phyloP scores from a whole-genome alignment of 2,113 vertebrate species.

The Catagonus wagneri region DNA sequence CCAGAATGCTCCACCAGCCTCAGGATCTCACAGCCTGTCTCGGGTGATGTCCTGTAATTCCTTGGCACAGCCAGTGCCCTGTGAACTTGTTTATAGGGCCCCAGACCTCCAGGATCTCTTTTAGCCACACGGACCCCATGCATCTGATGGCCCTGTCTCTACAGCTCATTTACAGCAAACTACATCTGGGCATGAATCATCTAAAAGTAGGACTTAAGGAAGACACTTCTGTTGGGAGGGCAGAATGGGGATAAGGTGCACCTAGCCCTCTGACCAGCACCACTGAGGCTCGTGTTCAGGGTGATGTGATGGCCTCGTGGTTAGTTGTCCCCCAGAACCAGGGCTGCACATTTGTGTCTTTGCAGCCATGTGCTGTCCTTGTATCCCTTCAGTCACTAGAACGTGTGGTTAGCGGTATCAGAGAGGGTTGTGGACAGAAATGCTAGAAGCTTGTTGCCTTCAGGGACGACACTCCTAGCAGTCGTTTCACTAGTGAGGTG shows the following conservation, averaged over 20 bases:
- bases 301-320: not conserved
- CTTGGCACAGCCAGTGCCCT: not conserved
- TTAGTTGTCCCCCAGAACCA: not conserved
- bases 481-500: not conserved
- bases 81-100: not conserved
- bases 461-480: not conserved
- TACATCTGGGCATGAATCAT: not conserved
- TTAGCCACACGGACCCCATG: not conserved
- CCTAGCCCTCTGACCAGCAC: not conserved
- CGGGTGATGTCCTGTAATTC: not conserved
- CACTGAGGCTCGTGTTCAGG: not conserved
- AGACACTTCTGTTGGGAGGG: not conserved
- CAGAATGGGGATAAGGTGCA: not conserved
- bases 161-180: not conserved
- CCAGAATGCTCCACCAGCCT: not conserved
- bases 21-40: no score
- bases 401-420: not conserved
- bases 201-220: not conserved
- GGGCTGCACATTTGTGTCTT: not conserved
- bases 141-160: not conserved
- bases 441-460: not conserved
- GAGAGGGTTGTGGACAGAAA: not conserved
- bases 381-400: not conserved
- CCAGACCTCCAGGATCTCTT: not conserved
- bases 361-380: not conserved